Conservation (phyloP, 92 coral and sea anemone genomes). For the Porites lobata region DNA sequence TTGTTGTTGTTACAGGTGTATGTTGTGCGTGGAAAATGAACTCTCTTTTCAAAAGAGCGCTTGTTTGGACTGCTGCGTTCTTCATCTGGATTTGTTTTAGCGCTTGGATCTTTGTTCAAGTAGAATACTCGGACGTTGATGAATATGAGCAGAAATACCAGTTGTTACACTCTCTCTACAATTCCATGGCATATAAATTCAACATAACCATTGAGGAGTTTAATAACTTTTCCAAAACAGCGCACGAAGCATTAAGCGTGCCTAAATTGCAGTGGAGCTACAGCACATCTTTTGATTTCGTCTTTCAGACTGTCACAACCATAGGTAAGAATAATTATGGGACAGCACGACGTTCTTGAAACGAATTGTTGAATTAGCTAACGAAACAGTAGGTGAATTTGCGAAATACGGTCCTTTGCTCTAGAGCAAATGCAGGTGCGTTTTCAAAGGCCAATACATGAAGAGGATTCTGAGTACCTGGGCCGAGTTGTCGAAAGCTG, state of each 20-base stretch:
- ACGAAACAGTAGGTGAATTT: no score
- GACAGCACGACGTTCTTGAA: not conserved
- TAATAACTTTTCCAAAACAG: constrained; percentile 28
- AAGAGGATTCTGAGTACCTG: no score
- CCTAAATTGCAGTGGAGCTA: constrained; percentile 46
- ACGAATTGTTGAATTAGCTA: no score
- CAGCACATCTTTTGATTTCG: constrained; percentile 12
- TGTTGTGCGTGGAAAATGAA: constrained; percentile 25
- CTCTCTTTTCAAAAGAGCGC: constrained; percentile 32
- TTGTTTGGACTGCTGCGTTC: constrained; percentile 4
- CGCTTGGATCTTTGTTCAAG: constrained; percentile 42
- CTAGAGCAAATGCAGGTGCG: no score
- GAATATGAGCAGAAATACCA: not conserved
- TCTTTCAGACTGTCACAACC: constrained; percentile 62
- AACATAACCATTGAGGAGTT: constrained; percentile 66
- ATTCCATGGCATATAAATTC: constrained; percentile 48
- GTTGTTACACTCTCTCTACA: constrained; percentile 37
- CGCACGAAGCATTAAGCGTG: constrained; percentile 41
- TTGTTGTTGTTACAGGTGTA: not conserved
- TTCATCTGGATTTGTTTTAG: constrained; percentile 32
- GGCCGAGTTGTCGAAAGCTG: no score
- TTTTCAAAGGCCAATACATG: no score
- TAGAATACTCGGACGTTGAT: constrained; percentile 45
- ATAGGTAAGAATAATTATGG: constrained; percentile 44
- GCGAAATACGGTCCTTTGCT: no score